Evolutionary conservation across 2,797 vertebrate species (phyloP), one percentile per base, ranked within the genome.

Genomic region (Trematomus bernacchii): DNA sequence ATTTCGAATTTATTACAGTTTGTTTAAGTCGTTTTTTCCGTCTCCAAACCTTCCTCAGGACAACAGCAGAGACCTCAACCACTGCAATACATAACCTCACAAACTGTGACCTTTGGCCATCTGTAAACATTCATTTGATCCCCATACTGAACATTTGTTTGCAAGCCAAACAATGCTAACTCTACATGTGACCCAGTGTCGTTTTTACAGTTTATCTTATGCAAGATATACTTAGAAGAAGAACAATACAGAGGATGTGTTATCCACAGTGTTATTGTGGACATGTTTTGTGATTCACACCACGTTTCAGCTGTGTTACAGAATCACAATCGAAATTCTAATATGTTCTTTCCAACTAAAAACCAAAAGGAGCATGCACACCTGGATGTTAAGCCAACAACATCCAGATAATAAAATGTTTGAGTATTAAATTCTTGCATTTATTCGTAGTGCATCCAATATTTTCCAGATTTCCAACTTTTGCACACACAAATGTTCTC

Each of bases 11-110:
- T 37, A 37, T 37, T 37, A 37, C 33, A 37, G 33, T 37, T 37
- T 37, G 33, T 37, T 27, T 27, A 27, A 27, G 27, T 27, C 27
- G 27, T 27, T 9, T 9, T 42, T 16, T 52, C 16, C 1, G 1
- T 27, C 8, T 14, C 16, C 11, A 2, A 30, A 10, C 74, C 48
- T 72, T 27, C 46, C 79, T 84, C 77, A 85, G 83, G 77, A 82
- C 11, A 66, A 67, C 70, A 73, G 84, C 50, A 52, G 54, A 70
- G 64, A 82, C 82, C 82, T 86, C 74, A 48, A 9, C 52, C 72
- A 6, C 77, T 77, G 68, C 81, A 74, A 73, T 54, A 40, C 48
- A 12, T 3, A 46, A 18, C 54, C 71, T 44, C 43, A 66, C 58
- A 18, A 10, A 50, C 73, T 68, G 50, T 76, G 80, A 86, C 10